These are phyloP conservation scores for Chironomus striatipennis DNA, from an alignment of 1,140 invertebrate genomes.

Conservation along the genomic window DNA sequence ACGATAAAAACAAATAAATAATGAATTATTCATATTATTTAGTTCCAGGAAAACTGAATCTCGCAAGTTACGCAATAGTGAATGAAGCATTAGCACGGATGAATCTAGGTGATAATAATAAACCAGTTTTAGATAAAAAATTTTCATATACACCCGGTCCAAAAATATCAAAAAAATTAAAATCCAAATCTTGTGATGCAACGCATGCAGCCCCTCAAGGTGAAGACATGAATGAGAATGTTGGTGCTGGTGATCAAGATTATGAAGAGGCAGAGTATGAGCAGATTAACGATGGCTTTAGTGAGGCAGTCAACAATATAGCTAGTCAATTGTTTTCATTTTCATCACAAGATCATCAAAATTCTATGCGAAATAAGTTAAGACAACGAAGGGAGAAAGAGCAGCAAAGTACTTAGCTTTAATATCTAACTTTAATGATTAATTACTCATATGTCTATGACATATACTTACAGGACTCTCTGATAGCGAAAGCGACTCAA, in stretches of 20 bases:
- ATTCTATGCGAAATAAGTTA: conserved; percentile 36
- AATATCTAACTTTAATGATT: neutral
- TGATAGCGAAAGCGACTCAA: conserved; percentile 75
- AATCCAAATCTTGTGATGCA: conserved; percentile 52
- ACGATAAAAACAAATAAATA: no score
- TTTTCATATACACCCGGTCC: conserved; percentile 25
- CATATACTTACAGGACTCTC: conserved; percentile 53
- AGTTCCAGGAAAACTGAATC: conserved; percentile 68
- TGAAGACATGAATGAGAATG: conserved; percentile 33
- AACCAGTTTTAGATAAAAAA: conserved; percentile 2
- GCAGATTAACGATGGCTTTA: conserved; percentile 34
- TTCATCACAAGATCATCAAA: conserved; percentile 17
- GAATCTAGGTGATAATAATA: conserved; percentile 46
- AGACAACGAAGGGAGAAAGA: conserved; percentile 54
- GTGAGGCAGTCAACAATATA: conserved; percentile 4
- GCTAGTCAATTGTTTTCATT: conserved; percentile 24
- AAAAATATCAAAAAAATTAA: conserved; percentile 32
- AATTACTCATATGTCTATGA: conserved; percentile 25
- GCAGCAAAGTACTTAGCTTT: conserved; percentile 46
- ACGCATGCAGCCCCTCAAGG: conserved; percentile 73
- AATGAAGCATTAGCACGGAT: conserved; percentile 70
- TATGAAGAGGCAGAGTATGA: conserved; percentile 40
- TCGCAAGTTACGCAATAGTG: conserved; percentile 81
- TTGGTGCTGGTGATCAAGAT: neutral
- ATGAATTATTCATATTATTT: no score